Conservation (phyloP, 2,888 invertebrate genomes). For the Phalera bucephala region DNA sequence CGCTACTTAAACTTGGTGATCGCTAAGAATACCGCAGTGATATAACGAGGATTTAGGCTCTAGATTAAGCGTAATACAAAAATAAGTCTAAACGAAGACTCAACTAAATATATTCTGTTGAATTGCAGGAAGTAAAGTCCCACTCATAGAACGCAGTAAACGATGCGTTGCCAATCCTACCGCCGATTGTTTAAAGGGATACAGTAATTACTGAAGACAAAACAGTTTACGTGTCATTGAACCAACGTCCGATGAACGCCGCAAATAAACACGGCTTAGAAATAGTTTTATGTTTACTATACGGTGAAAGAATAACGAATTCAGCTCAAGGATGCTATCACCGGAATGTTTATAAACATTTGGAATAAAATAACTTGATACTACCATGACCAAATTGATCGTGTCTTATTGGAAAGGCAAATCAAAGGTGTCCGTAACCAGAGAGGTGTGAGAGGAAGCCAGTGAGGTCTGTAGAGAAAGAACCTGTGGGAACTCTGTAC, state of each 20-base stretch:
- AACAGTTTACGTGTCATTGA: conserved; percentile 51
- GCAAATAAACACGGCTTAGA: conserved; percentile 36
- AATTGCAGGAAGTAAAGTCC: not conserved
- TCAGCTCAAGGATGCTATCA: conserved; percentile 14
- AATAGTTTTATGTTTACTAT: conserved; percentile 9
- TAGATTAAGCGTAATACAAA: no score
- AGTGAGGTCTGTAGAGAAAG: no score
- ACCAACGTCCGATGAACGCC: conserved; percentile 34
- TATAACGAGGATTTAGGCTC: no score
- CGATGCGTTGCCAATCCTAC: conserved; percentile 10
- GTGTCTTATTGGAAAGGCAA: no score
- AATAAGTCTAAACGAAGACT: not conserved
- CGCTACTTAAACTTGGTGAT: no score
- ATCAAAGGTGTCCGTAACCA: no score
- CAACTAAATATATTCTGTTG: not conserved
- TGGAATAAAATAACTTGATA: no score
- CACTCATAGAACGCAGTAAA: not conserved
- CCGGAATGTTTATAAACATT: conserved; percentile 1
- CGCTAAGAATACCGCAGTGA: no score
- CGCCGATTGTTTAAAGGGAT: conserved; percentile 39
- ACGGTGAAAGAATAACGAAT: conserved; percentile 5
- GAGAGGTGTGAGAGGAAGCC: no score
- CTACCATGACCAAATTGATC: no score
- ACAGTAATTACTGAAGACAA: conserved; percentile 43
- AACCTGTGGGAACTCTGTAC: no score